phyloP scores from a whole-genome alignment of 30 jellyfish, hydroid and myxozoan species.

The Pelagia noctiluca region DNA sequence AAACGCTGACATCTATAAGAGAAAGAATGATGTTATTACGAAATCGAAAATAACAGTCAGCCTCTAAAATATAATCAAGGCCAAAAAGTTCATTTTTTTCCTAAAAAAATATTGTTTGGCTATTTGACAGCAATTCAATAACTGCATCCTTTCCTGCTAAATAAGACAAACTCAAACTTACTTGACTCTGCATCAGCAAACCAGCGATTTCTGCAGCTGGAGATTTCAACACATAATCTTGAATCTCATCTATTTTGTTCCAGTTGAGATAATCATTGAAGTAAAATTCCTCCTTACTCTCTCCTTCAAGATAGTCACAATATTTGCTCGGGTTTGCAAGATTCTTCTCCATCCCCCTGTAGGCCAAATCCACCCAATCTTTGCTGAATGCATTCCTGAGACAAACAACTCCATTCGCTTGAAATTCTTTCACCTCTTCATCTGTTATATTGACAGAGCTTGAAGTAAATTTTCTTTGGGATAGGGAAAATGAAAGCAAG shows the following conservation, averaged over 20 bases:
- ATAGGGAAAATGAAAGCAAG: too few relatives aligned
- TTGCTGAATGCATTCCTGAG: conserved; percentile 54
- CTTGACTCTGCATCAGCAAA: conserved; percentile 57
- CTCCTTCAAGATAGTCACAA: conserved; percentile 66
- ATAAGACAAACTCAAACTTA: neutral
- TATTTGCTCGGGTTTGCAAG: conserved; percentile 58
- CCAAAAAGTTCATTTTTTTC: neutral
- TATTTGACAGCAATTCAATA: neutral
- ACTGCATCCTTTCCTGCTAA: neutral
- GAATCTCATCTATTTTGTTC: conserved; percentile 46
- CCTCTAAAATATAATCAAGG: neutral
- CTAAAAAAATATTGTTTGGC: neutral
- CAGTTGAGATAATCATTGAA: conserved; percentile 84
- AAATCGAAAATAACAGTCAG: neutral
- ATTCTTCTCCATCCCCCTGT: conserved; percentile 60
- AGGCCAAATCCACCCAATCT: conserved; percentile 54
- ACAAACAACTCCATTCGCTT: conserved; percentile 80
- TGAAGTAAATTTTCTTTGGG: too few relatives aligned
- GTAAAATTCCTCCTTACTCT: conserved; percentile 63
- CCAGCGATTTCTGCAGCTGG: conserved; percentile 86
- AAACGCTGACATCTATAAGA: conserved; percentile 60
- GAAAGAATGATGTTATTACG: too few relatives aligned
- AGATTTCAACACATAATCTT: conserved; percentile 51
- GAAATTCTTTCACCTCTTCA: conserved; percentile 43
- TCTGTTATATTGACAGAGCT: neutral